These are phyloP conservation scores for Vireo griseus DNA, from an alignment of 2,797 vertebrate genomes.

Conservation along the genomic window DNA sequence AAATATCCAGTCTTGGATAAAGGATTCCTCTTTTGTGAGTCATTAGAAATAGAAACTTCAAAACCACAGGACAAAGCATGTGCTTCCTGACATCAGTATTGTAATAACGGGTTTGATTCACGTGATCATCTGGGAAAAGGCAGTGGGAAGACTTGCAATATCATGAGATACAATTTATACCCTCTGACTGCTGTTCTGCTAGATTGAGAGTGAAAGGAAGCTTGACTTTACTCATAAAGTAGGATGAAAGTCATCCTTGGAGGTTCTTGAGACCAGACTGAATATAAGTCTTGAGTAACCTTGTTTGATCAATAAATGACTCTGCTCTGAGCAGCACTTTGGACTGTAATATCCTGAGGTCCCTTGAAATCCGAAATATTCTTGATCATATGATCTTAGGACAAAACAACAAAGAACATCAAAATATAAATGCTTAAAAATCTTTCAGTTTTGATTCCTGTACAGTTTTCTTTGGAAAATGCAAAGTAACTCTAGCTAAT, in stretches of 20 bases:
- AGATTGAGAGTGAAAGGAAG: neutral
- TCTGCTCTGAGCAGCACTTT: neutral
- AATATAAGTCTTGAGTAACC: neutral
- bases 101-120: neutral
- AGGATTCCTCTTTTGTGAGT: neutral
- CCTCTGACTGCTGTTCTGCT: neutral
- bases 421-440: neutral
- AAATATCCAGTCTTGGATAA: neutral
- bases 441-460: neutral
- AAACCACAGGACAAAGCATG: neutral
- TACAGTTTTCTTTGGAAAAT: neutral
- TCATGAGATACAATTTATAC: neutral
- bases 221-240: neutral
- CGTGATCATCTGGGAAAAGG: neutral
- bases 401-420: neutral
- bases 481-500: neutral
- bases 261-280: neutral
- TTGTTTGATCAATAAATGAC: neutral
- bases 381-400: neutral
- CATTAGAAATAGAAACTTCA: neutral
- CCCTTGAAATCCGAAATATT: neutral
- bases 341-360: neutral
- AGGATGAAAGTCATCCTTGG: neutral
- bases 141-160: neutral
- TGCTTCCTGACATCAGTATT: neutral